phyloP scores from a whole-genome alignment of 2,113 vertebrate genomes.

The Trematocara nigrifrons region DNA sequence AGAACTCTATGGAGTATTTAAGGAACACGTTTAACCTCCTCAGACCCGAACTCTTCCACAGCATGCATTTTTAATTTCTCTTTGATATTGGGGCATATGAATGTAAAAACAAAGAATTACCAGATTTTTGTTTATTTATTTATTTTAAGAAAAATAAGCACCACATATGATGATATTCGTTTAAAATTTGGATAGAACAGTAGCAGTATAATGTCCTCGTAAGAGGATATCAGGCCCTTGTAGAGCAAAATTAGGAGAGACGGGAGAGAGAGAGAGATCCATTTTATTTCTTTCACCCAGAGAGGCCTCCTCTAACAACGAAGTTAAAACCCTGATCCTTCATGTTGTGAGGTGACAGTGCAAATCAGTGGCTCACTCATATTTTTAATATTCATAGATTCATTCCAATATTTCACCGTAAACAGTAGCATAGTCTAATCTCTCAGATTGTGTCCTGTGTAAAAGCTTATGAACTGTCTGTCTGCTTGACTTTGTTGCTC shows the following conservation, averaged over 20 bases:
- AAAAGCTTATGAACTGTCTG: neutral
- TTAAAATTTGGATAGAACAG: too few relatives aligned
- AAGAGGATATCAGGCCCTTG: too few relatives aligned
- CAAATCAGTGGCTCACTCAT: neutral
- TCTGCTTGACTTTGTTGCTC: neutral
- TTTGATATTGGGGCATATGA: too few relatives aligned
- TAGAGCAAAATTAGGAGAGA: too few relatives aligned
- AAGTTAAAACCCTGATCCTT: neutral
- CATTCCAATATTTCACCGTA: neutral
- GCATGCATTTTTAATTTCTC: too few relatives aligned
- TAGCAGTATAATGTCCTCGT: too few relatives aligned
- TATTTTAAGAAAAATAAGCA: too few relatives aligned
- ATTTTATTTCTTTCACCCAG: rapidly evolving
- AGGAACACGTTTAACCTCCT: neutral
- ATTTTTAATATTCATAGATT: neutral
- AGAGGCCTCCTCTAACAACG: neutral
- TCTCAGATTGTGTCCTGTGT: neutral
- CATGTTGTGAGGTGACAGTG: neutral
- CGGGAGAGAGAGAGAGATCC: neutral
- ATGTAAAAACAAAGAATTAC: too few relatives aligned
- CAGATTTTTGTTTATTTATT: too few relatives aligned
- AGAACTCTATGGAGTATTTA: neutral
- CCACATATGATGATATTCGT: too few relatives aligned
- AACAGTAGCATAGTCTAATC: neutral
- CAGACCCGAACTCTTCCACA: too few relatives aligned